phyloP scores from a whole-genome alignment of 2,113 vertebrate genomes.

The Oryzias melastigma region DNA sequence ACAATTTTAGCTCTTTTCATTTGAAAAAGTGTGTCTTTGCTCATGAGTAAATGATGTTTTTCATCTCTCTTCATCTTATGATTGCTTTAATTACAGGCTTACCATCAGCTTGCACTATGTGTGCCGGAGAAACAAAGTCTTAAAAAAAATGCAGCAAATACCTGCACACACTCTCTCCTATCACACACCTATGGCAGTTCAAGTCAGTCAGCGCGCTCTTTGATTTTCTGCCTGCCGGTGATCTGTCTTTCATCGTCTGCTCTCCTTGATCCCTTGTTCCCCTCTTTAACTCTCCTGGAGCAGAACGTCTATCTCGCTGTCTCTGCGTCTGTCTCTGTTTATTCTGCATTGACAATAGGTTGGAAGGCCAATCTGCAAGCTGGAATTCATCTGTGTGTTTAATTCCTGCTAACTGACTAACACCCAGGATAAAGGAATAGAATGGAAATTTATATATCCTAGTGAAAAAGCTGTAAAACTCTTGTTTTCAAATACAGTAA shows the following conservation, averaged over 20 bases:
- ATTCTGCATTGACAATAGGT: constrained; percentile 52
- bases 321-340: constrained; percentile 60
- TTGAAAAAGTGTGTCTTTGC: constrained; percentile 14
- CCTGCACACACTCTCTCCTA: constrained; percentile 27
- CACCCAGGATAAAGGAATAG: constrained; percentile 3
- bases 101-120: constrained; percentile 63
- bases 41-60: constrained; percentile 29
- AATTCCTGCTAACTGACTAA: constrained; percentile 5
- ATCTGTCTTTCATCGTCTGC: constrained; percentile 74
- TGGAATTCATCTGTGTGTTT: constrained; percentile 31
- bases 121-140: constrained; percentile 70
- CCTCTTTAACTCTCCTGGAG: constrained; percentile 48
- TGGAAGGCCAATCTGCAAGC: constrained; percentile 56
- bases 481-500: neutral
- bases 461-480: neutral
- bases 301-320: constrained; percentile 53
- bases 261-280: constrained; percentile 65
- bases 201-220: constrained; percentile 62
- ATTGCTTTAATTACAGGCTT: constrained; percentile 81
- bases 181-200: constrained; percentile 60
- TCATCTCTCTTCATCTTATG: constrained; percentile 71
- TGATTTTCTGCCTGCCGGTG: constrained; percentile 70
- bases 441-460: constrained; percentile 1
- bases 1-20: neutral
- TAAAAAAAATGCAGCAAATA: constrained; percentile 41